A percentile compares a stretch with the other conserved stretches of the same genome.
phyloP scores from a whole-genome alignment of 2,797 vertebrate genomes.

The Squalus acanthias region DNA sequence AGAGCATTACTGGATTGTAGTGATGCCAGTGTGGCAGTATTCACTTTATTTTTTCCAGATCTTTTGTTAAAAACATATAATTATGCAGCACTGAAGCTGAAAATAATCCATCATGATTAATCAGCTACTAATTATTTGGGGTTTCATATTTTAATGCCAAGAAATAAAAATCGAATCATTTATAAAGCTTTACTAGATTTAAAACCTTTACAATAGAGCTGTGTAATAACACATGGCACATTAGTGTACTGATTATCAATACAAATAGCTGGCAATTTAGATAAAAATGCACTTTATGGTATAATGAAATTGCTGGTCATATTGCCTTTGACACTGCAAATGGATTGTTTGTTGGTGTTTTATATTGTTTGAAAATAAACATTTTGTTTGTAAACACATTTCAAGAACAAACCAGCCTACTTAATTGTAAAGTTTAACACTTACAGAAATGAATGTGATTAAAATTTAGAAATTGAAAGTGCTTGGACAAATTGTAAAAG shows the following conservation, averaged over 20 bases:
- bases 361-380: conserved; percentile 31
- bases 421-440: not conserved
- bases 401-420: not conserved
- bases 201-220: not conserved
- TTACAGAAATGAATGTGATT: not conserved
- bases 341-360: conserved; percentile 7
- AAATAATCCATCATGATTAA: not conserved
- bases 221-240: not conserved
- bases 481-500: not conserved
- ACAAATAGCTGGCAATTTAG: not conserved
- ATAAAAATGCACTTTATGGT: conserved; percentile 37
- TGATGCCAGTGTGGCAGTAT: not conserved
- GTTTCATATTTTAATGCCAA: not conserved
- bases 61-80: not conserved
- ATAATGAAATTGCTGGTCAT: not conserved
- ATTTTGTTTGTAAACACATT: conserved; percentile 4
- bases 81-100: not conserved
- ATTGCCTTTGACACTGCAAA: conserved; percentile 19
- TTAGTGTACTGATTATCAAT: not conserved
- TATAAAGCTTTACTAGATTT: not conserved
- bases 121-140: not conserved
- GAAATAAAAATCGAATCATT: not conserved
- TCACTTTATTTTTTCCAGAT: not conserved
- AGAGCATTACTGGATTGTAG: conserved; percentile 18
- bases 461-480: not conserved